Base-by-base conservation (phyloP, 1,140 invertebrate genomes). In the Calephelis virginiensis region DNA sequence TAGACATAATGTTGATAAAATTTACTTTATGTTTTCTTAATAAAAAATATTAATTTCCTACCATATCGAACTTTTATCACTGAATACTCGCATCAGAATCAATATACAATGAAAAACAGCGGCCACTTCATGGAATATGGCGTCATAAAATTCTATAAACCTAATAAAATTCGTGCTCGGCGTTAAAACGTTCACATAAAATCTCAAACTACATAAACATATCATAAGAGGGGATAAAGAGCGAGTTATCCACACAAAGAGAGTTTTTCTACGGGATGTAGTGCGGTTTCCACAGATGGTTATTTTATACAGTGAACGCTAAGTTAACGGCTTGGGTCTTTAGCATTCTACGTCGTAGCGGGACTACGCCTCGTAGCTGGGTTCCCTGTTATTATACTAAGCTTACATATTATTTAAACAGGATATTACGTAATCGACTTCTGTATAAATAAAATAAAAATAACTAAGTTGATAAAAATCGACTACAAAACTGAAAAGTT, bases 151-250 rank as follows among this genome's bases (percentile, higher is more conserved):
- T 89, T 91, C 89, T 91, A 89, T 89, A 89, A 89, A 83, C 81
- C 82, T 85, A 89, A 91, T 91, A 91, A 91, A 91, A 89, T 79
- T 87, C 89, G 89, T 91, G 89, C 89, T 80, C 76, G 72, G 89
- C 86, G 86, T 89, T 83, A 82, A 82, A 91, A 91, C 85, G 83
- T 85, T 83, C 86, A 84, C 89, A 91, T 91, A 91, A 91, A 91
- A 91, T 89, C 86, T 85, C 78, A 85, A 89, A 89, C 85, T 91
- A 89, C 86, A 89, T 91, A 91, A 91, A 91, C 89, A 89, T 91
- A 91, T 91, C 89, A 89, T 91, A 89, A 89, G 86, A 78, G 85
- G 81, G 84, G 85, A 81, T 86, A 77, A 82, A 82, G 80, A 82
- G 77, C 80, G 82, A 82, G 86, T 89, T 89, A 87, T 89, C 77